Evolutionary conservation across 2,113 vertebrate species (phyloP).

Genomic region (Todiramphus chloris): DNA sequence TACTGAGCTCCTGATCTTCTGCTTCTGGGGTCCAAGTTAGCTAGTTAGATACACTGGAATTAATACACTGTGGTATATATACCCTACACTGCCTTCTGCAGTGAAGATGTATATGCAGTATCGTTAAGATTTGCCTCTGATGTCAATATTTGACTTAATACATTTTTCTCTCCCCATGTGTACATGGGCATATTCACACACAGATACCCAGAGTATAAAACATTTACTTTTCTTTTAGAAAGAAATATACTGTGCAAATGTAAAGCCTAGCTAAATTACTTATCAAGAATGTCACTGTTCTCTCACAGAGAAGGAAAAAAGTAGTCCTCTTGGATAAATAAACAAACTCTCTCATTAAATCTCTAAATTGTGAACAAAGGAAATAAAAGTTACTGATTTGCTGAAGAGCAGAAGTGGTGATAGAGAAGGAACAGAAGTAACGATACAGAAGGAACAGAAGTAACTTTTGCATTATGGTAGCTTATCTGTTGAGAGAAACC

Average conservation of each 20-base stretch:
- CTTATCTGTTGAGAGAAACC: background rate
- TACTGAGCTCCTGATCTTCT: background rate
- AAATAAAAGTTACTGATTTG: background rate
- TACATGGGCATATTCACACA: background rate
- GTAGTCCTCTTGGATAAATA: background rate
- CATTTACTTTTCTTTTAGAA: background rate
- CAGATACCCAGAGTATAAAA: background rate
- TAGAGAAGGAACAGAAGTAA: background rate
- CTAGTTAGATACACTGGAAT: background rate
- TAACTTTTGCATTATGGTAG: background rate
- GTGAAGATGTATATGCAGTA: background rate
- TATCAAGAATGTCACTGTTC: background rate
- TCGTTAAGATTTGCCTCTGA: background rate
- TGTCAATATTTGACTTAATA: background rate
- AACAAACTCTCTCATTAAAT: background rate
- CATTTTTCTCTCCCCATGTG: background rate
- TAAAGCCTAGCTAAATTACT: background rate
- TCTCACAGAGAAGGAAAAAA: background rate
- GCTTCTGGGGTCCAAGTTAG: background rate
- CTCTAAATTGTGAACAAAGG: background rate
- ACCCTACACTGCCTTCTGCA: background rate
- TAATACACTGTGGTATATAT: background rate
- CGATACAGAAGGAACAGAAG: background rate
- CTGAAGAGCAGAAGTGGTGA: background rate
- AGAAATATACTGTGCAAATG: background rate